Conservation (phyloP, 2,797 vertebrate species). For the Anisognathus igniventris region DNA sequence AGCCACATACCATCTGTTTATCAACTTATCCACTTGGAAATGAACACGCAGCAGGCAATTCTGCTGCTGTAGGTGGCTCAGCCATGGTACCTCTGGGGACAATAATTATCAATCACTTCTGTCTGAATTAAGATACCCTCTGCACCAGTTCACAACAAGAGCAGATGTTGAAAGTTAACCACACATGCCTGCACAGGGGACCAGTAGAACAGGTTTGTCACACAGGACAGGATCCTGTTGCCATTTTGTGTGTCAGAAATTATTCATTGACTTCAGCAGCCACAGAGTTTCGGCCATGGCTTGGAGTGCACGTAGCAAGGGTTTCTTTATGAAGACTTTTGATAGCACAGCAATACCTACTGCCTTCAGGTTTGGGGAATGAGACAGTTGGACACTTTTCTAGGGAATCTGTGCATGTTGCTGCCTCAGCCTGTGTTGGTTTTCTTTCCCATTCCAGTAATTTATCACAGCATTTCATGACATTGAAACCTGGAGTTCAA, state of each 20-base stretch:
- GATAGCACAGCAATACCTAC: not conserved
- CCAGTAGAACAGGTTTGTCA: rapidly evolving
- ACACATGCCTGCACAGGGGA: not conserved
- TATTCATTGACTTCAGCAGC: not conserved
- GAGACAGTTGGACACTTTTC: not conserved
- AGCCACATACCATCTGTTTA: not conserved
- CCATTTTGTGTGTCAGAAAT: not conserved
- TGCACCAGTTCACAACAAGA: not conserved
- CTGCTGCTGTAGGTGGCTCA: not conserved
- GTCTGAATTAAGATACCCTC: not conserved
- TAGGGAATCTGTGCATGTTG: not conserved
- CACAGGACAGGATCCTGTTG: not conserved
- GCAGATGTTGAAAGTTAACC: not conserved
- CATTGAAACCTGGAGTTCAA: not conserved
- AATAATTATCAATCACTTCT: not conserved
- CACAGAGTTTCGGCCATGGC: not conserved
- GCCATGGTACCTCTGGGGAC: not conserved
- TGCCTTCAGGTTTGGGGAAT: not conserved
- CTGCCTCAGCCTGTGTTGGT: not conserved
- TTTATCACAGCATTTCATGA: not conserved
- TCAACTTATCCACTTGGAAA: not conserved
- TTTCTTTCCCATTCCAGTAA: not conserved
- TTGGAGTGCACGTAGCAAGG: not conserved
- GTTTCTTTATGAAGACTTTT: not conserved
- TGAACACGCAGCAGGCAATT: rapidly evolving